phyloP scores from a whole-genome alignment of 1,140 invertebrate genomes.

The Tenebrio molitor region DNA sequence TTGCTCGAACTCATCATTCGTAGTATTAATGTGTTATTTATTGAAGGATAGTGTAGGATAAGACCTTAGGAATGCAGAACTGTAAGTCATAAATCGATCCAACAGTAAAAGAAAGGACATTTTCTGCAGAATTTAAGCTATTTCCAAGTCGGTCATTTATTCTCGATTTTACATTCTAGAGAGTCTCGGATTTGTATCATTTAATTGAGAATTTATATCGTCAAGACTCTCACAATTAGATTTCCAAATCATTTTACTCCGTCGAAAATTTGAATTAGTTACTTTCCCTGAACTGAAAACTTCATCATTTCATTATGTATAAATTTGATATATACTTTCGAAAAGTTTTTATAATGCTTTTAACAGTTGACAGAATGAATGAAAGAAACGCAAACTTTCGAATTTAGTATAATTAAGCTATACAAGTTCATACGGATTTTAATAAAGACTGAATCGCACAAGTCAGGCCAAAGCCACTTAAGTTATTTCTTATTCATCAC shows the following conservation, averaged over 20 bases:
- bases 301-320: background rate
- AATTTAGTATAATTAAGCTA: slow-evolving; percentile 14
- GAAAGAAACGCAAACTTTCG: slow-evolving; percentile 7
- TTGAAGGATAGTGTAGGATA: no score
- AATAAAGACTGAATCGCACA: slow-evolving; percentile 5
- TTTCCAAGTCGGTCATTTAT: no score
- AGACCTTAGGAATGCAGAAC: no score
- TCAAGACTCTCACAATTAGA: no score
- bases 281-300: background rate
- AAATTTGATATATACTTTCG: background rate
- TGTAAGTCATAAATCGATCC: no score
- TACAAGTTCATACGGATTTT: slow-evolving; percentile 20
- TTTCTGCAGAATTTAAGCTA: no score
- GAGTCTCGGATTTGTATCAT: no score
- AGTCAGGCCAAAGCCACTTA: slow-evolving; percentile 9
- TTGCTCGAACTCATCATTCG: no score
- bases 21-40: no score
- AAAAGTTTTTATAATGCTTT: slow-evolving; percentile 10
- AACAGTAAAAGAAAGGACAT: no score
- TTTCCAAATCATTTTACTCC: background rate
- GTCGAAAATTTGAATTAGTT: background rate
- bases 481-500: slow-evolving; percentile 4
- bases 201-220: no score
- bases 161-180: no score
- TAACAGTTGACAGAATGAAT: slow-evolving; percentile 13